Percentiles rank a stretch among this genome's conserved stretches.
Evolutionary conservation across 2,113 vertebrate genomes (phyloP).

Genomic region (Gambusia holbrooki): DNA sequence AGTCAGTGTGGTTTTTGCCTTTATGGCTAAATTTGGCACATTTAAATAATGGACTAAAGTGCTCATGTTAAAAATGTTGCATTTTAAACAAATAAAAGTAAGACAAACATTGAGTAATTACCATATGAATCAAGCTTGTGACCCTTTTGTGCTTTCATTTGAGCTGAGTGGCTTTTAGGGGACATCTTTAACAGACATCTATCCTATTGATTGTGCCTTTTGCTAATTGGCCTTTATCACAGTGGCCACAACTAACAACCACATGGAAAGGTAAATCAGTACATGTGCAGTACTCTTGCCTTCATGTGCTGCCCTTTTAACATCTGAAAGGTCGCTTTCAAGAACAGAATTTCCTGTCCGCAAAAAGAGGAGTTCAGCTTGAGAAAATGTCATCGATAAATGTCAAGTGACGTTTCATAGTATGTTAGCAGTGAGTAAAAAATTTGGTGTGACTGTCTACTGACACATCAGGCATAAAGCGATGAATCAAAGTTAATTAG

Average conservation of each 20-base stretch:
- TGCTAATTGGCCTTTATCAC: slow-evolving; percentile 52
- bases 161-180: slow-evolving; percentile 63
- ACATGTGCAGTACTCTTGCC: not conserved
- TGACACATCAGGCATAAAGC: slow-evolving; percentile 31
- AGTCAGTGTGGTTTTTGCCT: too few species aligned
- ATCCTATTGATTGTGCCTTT: slow-evolving; percentile 64
- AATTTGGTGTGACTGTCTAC: slow-evolving; percentile 14
- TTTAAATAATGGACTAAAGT: not conserved
- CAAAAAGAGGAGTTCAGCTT: slow-evolving; percentile 15
- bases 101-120: not conserved
- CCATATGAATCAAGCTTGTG: not conserved
- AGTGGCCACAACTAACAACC: slow-evolving; percentile 28
- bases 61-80: not conserved
- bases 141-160: slow-evolving; percentile 36
- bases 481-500: slow-evolving; percentile 53
- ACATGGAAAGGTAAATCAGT: not conserved
- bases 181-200: slow-evolving; percentile 57
- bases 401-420: slow-evolving; percentile 57
- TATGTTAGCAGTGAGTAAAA: slow-evolving; percentile 26
- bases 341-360: slow-evolving; percentile 47
- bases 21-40: too few species aligned
- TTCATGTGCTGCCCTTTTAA: slow-evolving; percentile 27
- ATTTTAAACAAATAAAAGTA: not conserved
- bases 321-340: slow-evolving; percentile 54
- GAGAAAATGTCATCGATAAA: slow-evolving; percentile 70